Evolutionary conservation across 2,113 vertebrate species (phyloP).

Genomic region (Amphilophus citrinellus): DNA sequence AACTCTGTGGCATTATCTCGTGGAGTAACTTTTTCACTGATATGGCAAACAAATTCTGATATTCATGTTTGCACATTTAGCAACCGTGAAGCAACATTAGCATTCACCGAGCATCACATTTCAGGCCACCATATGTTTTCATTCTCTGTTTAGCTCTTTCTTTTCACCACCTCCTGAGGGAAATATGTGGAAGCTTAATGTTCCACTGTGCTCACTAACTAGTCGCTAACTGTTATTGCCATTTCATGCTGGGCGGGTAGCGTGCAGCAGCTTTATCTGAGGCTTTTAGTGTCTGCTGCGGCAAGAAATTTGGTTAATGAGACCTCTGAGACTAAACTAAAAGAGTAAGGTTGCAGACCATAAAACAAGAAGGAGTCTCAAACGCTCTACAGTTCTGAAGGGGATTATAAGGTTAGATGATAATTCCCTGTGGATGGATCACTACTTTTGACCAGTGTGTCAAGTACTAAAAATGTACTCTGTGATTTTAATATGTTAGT

Average conservation of each 20-base stretch:
- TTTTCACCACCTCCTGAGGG: background rate
- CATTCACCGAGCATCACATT: background rate
- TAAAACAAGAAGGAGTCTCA: background rate
- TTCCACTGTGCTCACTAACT: background rate
- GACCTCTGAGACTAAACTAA: constrained; percentile 7
- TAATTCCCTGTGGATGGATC: background rate
- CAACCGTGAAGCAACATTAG: background rate
- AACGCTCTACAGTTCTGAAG: background rate
- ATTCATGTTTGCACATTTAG: background rate
- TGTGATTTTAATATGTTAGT: background rate
- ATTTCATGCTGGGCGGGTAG: background rate
- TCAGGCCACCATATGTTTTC: background rate
- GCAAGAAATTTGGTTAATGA: constrained; percentile 9
- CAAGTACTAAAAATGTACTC: background rate
- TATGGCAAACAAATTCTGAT: background rate
- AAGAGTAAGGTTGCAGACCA: background rate
- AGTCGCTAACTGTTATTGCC: background rate
- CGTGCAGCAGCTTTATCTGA: background rate
- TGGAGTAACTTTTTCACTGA: background rate
- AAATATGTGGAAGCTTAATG: background rate
- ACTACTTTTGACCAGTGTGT: background rate
- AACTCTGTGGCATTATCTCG: background rate
- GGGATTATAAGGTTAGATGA: background rate
- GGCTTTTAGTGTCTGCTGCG: background rate
- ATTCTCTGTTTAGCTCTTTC: background rate